Conservation (phyloP, 2,113 vertebrate species). For the Gavia stellata region DNA sequence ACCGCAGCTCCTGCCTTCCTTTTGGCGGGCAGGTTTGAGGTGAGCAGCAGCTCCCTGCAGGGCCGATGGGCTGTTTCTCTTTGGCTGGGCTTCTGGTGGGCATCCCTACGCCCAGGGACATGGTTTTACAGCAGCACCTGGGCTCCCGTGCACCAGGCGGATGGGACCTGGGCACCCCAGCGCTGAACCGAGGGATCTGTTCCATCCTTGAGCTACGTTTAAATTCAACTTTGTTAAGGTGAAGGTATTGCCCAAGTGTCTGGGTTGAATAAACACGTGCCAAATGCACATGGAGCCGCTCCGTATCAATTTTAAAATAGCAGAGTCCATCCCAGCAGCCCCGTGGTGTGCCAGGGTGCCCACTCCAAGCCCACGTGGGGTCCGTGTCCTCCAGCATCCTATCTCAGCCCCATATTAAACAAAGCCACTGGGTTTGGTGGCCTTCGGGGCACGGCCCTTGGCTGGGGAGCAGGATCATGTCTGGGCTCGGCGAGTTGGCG, state of each 20-base stretch:
- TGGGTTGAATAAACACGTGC: background rate
- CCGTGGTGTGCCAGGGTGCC: rapidly evolving
- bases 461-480: background rate
- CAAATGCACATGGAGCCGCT: rapidly evolving
- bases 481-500: rapidly evolving
- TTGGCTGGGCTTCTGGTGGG: background rate
- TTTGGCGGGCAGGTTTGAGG: background rate
- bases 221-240: background rate
- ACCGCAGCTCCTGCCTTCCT: background rate
- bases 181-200: rapidly evolving
- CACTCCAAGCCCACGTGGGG: rapidly evolving
- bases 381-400: background rate
- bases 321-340: background rate
- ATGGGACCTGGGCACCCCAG: background rate
- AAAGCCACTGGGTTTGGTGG: background rate
- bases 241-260: no score
- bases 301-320: background rate
- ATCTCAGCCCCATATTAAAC: background rate
- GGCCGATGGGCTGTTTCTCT: background rate
- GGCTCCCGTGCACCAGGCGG: rapidly evolving
- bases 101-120: background rate
- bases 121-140: background rate
- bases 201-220: rapidly evolving
- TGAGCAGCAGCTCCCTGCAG: background rate
- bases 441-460: background rate